phyloP scores from a whole-genome alignment of 1,140 invertebrate genomes.

The Octopus bimaculoides region DNA sequence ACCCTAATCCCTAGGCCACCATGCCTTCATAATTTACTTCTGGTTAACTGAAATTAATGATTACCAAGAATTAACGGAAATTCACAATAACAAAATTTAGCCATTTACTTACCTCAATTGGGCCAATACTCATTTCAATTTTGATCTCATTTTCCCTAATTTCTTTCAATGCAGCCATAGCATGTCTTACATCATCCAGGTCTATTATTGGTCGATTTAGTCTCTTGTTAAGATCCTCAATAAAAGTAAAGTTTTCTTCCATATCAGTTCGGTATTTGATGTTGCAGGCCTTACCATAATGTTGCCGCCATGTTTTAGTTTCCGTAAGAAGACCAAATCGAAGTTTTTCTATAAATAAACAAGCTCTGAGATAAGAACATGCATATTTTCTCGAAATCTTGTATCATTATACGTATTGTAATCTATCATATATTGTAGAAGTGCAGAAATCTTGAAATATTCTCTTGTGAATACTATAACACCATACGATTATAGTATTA shows the following conservation, averaged over 20 bases:
- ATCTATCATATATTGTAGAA: too few species aligned
- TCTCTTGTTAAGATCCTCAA: slow-evolving; percentile 87
- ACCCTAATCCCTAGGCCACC: too few species aligned
- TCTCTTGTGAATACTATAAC: too few species aligned
- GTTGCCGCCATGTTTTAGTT: slow-evolving; percentile 76
- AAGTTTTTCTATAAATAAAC: slow-evolving; percentile 69
- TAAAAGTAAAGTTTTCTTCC: slow-evolving; percentile 90
- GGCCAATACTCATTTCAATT: slow-evolving; percentile 89
- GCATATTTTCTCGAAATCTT: too few species aligned
- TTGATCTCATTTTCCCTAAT: slow-evolving; percentile 92
- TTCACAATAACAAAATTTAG: too few species aligned
- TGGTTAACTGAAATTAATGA: too few species aligned
- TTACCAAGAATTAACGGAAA: too few species aligned
- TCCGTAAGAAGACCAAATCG: slow-evolving; percentile 83
- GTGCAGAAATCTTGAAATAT: too few species aligned
- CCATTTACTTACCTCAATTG: slow-evolving; percentile 71
- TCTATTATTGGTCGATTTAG: slow-evolving; percentile 83
- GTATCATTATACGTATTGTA: too few species aligned
- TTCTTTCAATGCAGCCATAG: slow-evolving; percentile 91
- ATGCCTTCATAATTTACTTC: too few species aligned
- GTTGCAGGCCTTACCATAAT: slow-evolving; percentile 88
- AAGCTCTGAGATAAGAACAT: neutral
- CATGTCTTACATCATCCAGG: slow-evolving; percentile 86
- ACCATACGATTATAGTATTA: too few species aligned
- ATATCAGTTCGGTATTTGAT: slow-evolving; percentile 90